Base-by-base conservation (phyloP, 2,888 invertebrate species). In the Eurois occulta region DNA sequence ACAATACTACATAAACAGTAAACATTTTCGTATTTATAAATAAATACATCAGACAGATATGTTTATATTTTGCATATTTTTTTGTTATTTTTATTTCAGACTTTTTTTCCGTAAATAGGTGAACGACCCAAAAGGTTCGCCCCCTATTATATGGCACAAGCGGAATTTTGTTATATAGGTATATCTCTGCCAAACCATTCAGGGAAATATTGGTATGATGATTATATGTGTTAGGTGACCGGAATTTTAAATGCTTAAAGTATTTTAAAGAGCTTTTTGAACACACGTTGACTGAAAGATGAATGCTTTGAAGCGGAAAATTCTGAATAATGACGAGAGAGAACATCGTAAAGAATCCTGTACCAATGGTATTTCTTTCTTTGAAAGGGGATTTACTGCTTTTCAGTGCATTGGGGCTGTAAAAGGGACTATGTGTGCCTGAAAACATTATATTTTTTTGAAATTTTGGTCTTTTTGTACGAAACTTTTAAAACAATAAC, bases 1-100 rank as follows among this genome's bases (percentile, higher is more conserved):
- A 78, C 24, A 68, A 58, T 68, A 66, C 41, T 52, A 65, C 11
- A 48, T 28, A 28, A 60, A 72, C 52, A 55, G 64, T 64, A 55
- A 68, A 76, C 28, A 68, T 69, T 28, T 58, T 46, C 13, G n/a
- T 82, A 62, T 82, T 78, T 71, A 81, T 75, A 79, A 80, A 80
- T 73, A 78, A 32, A 66, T 48, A 28, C 10, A 32, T 62, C 24
- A 60, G 6, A 66, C 77, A 68, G 18, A 72, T 78, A 13, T 70
- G 58, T 67, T 67, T 64, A 48, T 60, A 60, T 28, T 46, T 67
- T 66, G 21, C 55, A 52, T n/a, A 67, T n/a, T n/a, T n/a, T n/a
- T 73, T 32, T 67, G 66, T 41, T 81, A 21, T 58, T 13, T 58
- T 32, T 28, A 43, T 46, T 28, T 16, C 16, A 32, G 28, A 64